These are phyloP conservation scores for Drosophila atroscutellata DNA, from an alignment of 2,888 invertebrate genomes.

Conservation along the genomic window DNA sequence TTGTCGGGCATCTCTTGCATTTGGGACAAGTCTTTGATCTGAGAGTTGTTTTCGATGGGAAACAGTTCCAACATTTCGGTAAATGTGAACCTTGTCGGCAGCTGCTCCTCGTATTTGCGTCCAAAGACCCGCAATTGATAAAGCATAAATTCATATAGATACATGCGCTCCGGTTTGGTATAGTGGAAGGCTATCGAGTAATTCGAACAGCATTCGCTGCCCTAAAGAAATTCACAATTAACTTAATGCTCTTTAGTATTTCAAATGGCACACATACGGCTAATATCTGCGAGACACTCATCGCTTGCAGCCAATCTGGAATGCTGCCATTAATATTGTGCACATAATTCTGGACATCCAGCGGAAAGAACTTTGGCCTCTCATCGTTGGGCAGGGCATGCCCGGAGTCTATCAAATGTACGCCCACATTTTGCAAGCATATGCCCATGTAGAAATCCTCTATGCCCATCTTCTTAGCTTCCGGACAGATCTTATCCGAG, in stretches of 20 bases:
- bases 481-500: constrained; percentile 85
- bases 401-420: constrained; percentile 94
- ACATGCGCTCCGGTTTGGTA: constrained; percentile 95
- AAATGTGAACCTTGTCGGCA: constrained; percentile 45
- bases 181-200: constrained; percentile 98
- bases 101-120: constrained; percentile 16
- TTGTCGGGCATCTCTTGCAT: constrained; percentile 64
- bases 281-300: constrained; percentile 86
- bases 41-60: constrained; percentile 61
- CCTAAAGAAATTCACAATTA: constrained; percentile 85
- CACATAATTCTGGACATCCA: constrained; percentile 57
- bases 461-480: constrained; percentile 85
- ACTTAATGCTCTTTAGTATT: background rate
- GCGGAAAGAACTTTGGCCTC: constrained; percentile 69
- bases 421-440: constrained; percentile 92
- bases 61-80: constrained; percentile 50
- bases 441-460: constrained; percentile 87
- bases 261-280: constrained; percentile 84
- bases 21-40: constrained; percentile 51
- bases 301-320: constrained; percentile 65
- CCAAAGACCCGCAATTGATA: constrained; percentile 94
- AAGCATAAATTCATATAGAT: constrained; percentile 96
- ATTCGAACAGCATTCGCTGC: constrained; percentile 95
- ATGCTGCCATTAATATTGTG: constrained; percentile 50
- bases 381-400: constrained; percentile 49